phyloP scores from a whole-genome alignment of 2,113 vertebrate genomes.

The Coryphaenoides rupestris region DNA sequence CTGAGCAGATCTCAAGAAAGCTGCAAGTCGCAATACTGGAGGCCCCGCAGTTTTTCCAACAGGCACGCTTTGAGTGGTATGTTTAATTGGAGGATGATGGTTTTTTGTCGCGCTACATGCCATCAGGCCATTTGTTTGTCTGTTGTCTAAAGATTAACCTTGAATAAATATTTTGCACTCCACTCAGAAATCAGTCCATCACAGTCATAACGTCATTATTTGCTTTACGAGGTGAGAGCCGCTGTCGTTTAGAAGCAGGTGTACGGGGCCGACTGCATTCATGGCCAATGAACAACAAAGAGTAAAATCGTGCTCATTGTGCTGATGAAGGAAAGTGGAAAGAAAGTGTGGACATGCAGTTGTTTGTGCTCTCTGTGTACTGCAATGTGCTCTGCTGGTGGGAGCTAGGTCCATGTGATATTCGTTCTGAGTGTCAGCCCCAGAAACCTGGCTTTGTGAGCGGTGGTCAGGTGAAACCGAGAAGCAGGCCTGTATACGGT shows the following conservation, averaged over 20 bases:
- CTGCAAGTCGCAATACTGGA: too few relatives aligned
- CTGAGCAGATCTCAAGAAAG: too few relatives aligned
- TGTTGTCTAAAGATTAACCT: too few relatives aligned
- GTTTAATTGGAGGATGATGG: too few relatives aligned
- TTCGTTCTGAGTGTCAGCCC: slow-evolving; percentile 76
- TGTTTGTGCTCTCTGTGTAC: slow-evolving; percentile 64
- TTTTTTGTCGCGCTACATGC: too few relatives aligned
- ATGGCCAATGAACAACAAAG: slow-evolving; percentile 65
- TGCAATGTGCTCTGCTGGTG: slow-evolving; percentile 58
- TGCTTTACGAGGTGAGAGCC: neutral
- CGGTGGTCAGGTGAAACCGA: slow-evolving; percentile 73
- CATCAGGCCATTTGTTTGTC: too few relatives aligned
- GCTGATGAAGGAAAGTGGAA: slow-evolving; percentile 60
- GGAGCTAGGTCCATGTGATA: slow-evolving; percentile 74
- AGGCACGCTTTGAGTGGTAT: too few relatives aligned
- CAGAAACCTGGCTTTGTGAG: slow-evolving; percentile 70
- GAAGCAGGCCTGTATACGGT: slow-evolving; percentile 68
- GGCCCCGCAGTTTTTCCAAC: too few relatives aligned
- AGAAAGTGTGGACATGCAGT: slow-evolving; percentile 51
- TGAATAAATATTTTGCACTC: too few relatives aligned
- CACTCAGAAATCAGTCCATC: too few relatives aligned
- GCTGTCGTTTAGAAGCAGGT: slow-evolving; percentile 51
- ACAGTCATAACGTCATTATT: too few relatives aligned
- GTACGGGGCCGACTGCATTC: slow-evolving; percentile 67
- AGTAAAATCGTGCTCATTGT: slow-evolving; percentile 64